These are phyloP conservation scores for Carterocephalus palaemon DNA, from an alignment of 2,888 invertebrate genomes.

Conservation along the genomic window DNA sequence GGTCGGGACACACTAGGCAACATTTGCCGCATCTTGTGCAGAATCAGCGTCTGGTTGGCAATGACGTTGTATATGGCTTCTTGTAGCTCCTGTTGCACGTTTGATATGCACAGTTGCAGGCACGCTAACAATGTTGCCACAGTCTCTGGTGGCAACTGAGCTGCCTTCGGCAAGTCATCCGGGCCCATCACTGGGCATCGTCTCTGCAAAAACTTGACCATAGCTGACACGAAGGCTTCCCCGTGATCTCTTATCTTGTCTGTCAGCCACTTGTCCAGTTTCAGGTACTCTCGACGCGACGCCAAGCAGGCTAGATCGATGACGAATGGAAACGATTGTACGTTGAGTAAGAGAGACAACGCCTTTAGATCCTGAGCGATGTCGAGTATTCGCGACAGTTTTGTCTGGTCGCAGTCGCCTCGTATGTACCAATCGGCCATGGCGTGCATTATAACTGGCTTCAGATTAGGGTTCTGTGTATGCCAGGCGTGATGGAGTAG, in stretches of 20 bases:
- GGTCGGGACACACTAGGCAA: conserved; percentile 83
- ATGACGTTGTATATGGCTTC: conserved; percentile 89
- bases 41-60: conserved; percentile 81
- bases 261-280: conserved; percentile 95
- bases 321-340: conserved; percentile 90
- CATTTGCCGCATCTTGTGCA: conserved; percentile 84
- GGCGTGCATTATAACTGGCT: conserved; percentile 89
- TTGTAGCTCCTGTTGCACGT: conserved; percentile 85
- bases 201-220: conserved; percentile 87
- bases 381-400: conserved; percentile 92
- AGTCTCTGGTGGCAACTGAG: conserved; percentile 90
- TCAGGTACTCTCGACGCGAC: conserved; percentile 93
- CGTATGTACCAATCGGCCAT: conserved; percentile 95
- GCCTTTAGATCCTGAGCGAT: conserved; percentile 94
- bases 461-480: conserved; percentile 80
- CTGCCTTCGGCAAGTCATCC: conserved; percentile 85
- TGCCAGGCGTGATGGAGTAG: conserved; percentile 95
- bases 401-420: conserved; percentile 90
- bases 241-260: conserved; percentile 95
- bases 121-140: conserved; percentile 89
- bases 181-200: conserved; percentile 90
- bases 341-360: conserved; percentile 89
- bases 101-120: conserved; percentile 81
- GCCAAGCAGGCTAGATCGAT: conserved; percentile 96
- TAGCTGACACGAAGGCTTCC: conserved; percentile 85